phyloP scores from a whole-genome alignment of 2,797 vertebrate genomes.

The Gymnothorax javanicus region DNA sequence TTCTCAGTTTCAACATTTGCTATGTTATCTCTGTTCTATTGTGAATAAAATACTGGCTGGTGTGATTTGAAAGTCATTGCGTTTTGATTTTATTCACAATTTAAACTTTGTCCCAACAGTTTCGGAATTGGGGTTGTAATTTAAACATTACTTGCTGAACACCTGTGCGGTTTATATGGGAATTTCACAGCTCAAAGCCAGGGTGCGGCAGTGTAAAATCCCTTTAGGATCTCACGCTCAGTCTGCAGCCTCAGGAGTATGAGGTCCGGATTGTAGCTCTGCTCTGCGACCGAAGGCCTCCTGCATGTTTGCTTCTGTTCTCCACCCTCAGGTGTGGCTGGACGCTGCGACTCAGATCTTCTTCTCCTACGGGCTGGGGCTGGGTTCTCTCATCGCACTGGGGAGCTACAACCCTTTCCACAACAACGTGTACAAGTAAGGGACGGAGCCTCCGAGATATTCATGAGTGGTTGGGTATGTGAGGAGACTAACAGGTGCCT shows the following conservation, averaged over 20 bases:
- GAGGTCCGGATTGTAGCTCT: background rate
- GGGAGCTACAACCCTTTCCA: slow-evolving; percentile 89
- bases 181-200: background rate
- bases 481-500: background rate
- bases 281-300: background rate
- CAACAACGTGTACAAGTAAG: slow-evolving; percentile 85
- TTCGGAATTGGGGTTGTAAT: too few relatives aligned
- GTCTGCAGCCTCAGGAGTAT: background rate
- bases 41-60: too few relatives aligned
- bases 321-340: slow-evolving; percentile 82
- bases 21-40: too few relatives aligned
- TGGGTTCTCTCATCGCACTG: slow-evolving; percentile 88
- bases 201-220: background rate
- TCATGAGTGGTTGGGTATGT: background rate
- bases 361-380: slow-evolving; percentile 88
- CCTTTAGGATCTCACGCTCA: background rate
- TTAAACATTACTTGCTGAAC: background rate
- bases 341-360: slow-evolving; percentile 93
- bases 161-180: background rate
- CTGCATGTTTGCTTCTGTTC: background rate
- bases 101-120: too few relatives aligned
- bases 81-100: too few relatives aligned
- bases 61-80: too few relatives aligned
- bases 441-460: background rate
- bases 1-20: too few relatives aligned